Percentiles rank a stretch among this genome's conserved stretches.
These are phyloP conservation scores for Palythoa grandiflora DNA, from an alignment of 92 coral and sea anemone species.

Conservation along the genomic window DNA sequence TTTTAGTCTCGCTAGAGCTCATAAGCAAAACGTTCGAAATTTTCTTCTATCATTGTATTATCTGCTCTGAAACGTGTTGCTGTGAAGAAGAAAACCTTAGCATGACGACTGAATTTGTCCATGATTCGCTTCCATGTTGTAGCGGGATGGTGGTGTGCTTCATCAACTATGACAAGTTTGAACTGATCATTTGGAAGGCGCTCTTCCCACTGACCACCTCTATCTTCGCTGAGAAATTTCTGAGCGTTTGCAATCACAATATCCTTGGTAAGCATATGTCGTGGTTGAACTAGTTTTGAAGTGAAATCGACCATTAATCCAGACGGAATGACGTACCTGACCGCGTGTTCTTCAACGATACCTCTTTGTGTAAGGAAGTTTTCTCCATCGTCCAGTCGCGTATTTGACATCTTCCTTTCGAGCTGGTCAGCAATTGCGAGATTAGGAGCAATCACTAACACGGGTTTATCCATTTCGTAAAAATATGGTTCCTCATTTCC, in stretches of 20 bases:
- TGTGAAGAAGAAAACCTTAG: slow-evolving; percentile 55
- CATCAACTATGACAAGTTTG: slow-evolving; percentile 54
- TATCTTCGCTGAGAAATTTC: slow-evolving; percentile 12
- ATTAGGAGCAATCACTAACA: slow-evolving; percentile 63
- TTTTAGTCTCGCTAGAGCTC: slow-evolving; percentile 4
- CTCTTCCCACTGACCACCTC: slow-evolving; percentile 45
- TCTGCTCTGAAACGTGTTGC: slow-evolving; percentile 66
- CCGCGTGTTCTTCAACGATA: slow-evolving; percentile 11
- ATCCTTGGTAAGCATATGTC: not conserved
- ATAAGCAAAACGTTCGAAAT: slow-evolving; percentile 10
- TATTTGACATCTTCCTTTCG: slow-evolving; percentile 8
- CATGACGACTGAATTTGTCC: slow-evolving; percentile 15
- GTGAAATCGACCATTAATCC: slow-evolving; percentile 30
- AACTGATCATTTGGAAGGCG: slow-evolving; percentile 37
- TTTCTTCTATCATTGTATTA: not conserved
- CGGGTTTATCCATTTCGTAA: slow-evolving; percentile 48
- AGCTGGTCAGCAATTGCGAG: slow-evolving; percentile 48
- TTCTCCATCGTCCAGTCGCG: slow-evolving; percentile 1
- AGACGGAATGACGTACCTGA: not conserved
- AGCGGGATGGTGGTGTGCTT: slow-evolving; percentile 62
- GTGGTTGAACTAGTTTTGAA: not conserved
- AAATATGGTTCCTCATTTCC: not conserved
- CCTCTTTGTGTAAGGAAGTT: slow-evolving; percentile 51
- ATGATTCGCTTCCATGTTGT: slow-evolving; percentile 53
- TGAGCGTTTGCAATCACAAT: slow-evolving; percentile 58